phyloP scores from a whole-genome alignment of 2,888 invertebrate genomes.

The Linnaemya vulpina region DNA sequence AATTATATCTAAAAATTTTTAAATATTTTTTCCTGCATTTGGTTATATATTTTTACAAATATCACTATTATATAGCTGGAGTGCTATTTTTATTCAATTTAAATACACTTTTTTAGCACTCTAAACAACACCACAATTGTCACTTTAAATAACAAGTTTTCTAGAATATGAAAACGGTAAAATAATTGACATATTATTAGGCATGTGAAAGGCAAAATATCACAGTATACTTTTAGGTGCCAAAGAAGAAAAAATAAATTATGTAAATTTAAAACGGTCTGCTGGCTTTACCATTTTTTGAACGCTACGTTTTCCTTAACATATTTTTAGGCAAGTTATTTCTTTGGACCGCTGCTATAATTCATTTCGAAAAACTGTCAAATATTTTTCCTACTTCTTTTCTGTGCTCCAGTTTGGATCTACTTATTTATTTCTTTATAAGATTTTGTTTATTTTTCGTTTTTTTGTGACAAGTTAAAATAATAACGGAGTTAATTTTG shows the following conservation, averaged over 20 bases:
- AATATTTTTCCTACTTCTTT: neutral
- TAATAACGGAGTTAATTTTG: neutral
- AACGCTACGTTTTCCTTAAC: neutral
- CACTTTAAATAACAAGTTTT: neutral
- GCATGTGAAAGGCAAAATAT: neutral
- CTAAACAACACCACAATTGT: neutral
- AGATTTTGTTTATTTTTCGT: neutral
- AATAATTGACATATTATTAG: neutral
- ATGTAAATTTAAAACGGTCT: neutral
- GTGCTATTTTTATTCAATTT: neutral
- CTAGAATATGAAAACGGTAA: neutral
- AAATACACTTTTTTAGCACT: neutral
- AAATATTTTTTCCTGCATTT: too few relatives aligned
- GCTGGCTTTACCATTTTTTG: neutral
- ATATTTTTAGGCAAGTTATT: neutral
- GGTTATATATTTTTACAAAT: too few relatives aligned
- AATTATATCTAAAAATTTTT: too few relatives aligned
- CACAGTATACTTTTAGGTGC: neutral
- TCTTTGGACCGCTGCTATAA: neutral
- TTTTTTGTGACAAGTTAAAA: neutral
- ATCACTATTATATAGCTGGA: too few relatives aligned
- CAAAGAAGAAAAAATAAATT: neutral
- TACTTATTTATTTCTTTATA: neutral
- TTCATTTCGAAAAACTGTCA: neutral
- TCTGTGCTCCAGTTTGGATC: neutral